phyloP scores from a whole-genome alignment of 2,113 vertebrate genomes.

The Pyrgilauda ruficollis region DNA sequence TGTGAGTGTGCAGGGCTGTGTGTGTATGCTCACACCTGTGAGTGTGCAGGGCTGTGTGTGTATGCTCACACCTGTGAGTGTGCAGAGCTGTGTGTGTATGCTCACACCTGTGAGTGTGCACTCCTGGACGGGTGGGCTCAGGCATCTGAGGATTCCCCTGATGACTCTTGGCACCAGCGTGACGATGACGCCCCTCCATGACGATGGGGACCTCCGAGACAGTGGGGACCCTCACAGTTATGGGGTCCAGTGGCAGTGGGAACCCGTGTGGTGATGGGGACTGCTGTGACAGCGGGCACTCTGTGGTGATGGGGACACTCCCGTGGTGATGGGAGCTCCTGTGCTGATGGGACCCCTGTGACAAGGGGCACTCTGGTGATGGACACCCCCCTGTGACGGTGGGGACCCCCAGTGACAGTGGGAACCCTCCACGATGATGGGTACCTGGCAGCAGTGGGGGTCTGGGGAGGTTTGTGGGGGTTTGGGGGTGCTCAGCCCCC shows the following conservation, averaged over 20 bases:
- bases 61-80: not conserved
- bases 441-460: not conserved
- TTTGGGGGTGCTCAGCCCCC: not conserved
- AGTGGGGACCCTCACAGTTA: not conserved
- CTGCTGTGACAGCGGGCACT: not conserved
- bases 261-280: too few species aligned
- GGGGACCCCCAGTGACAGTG: not conserved
- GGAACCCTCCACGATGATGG: not conserved
- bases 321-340: too few species aligned
- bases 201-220: not conserved
- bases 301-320: not conserved
- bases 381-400: not conserved
- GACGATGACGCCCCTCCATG: rapidly evolving
- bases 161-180: too few species aligned
- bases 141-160: not conserved
- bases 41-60: not conserved
- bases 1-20: not conserved
- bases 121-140: rapidly evolving
- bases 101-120: too few species aligned
- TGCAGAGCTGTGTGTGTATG: too few species aligned
- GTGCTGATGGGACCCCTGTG: not conserved
- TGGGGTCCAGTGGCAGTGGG: not conserved
- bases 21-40: too few species aligned
- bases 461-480: too few species aligned
- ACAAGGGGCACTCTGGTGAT: not conserved